phyloP scores from a whole-genome alignment of 2,888 invertebrate genomes.

The Ormyrus pomaceus region DNA sequence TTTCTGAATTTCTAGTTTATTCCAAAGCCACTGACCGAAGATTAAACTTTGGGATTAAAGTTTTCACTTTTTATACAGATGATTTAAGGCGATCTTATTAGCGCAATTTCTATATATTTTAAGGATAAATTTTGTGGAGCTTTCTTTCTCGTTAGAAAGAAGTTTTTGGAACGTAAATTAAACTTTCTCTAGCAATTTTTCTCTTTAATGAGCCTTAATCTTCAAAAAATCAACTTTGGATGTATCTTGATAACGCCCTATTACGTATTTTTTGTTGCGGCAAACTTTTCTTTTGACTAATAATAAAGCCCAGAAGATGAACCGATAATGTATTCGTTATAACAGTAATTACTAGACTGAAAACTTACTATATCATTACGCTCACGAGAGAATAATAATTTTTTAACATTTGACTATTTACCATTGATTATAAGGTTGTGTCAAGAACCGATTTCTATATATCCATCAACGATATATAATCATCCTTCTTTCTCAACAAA shows the following conservation, averaged over 20 bases:
- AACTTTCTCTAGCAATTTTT: conserved; percentile 28
- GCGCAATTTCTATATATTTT: not conserved
- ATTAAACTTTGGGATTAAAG: too few relatives aligned
- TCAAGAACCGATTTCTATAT: too few relatives aligned
- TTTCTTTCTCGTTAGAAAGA: conserved; percentile 22
- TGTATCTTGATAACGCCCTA: too few relatives aligned
- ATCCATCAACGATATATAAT: too few relatives aligned
- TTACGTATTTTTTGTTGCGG: too few relatives aligned
- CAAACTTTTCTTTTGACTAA: not conserved
- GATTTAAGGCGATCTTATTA: not conserved
- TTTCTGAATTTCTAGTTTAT: conserved; percentile 25
- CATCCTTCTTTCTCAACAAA: not conserved
- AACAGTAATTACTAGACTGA: too few relatives aligned
- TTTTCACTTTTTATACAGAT: conserved; percentile 23
- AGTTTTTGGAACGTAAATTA: conserved; percentile 26
- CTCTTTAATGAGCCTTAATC: not conserved
- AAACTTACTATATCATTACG: too few relatives aligned
- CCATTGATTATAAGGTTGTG: too few relatives aligned
- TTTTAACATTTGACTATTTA: too few relatives aligned
- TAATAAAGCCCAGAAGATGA: too few relatives aligned
- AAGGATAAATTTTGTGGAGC: not conserved
- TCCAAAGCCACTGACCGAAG: not conserved
- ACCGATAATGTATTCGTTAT: too few relatives aligned
- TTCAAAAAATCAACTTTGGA: not conserved
- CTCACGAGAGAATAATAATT: too few relatives aligned